These are phyloP conservation scores for Erithacus rubecula DNA, from an alignment of 2,797 vertebrate species.

Conservation along the genomic window DNA sequence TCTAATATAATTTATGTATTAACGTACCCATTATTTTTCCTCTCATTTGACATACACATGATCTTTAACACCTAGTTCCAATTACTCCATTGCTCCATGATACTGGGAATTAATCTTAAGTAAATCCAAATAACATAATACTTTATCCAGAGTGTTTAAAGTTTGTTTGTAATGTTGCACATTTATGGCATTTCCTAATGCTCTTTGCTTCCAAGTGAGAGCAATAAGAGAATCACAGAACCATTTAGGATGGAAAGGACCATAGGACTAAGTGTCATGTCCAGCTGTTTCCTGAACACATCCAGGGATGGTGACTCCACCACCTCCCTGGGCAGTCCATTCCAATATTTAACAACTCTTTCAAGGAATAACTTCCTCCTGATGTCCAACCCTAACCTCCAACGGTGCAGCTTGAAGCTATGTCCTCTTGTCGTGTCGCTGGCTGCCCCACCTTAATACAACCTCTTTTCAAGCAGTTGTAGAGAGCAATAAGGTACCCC, in stretches of 20 bases:
- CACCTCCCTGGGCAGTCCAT: neutral
- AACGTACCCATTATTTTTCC: neutral
- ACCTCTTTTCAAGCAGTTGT: neutral
- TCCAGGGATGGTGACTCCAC: neutral
- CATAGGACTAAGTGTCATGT: neutral
- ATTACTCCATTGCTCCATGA: neutral
- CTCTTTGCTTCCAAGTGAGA: neutral
- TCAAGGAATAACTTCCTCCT: neutral
- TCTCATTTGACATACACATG: neutral
- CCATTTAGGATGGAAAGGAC: neutral
- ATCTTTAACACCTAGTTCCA: neutral
- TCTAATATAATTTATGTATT: neutral
- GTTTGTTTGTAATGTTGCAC: neutral
- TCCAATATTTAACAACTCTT: neutral
- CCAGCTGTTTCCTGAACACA: neutral
- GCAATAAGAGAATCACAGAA: neutral
- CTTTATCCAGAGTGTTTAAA: neutral
- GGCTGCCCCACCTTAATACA: neutral
- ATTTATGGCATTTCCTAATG: neutral
- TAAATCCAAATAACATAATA: neutral
- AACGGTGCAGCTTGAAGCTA: neutral
- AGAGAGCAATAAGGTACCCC: neutral
- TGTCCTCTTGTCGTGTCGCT: neutral
- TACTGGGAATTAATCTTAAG: neutral
- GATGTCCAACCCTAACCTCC: neutral